These are phyloP conservation scores for Notamacropus eugenii DNA, from an alignment of 2,797 vertebrate genomes.

Conservation along the genomic window DNA sequence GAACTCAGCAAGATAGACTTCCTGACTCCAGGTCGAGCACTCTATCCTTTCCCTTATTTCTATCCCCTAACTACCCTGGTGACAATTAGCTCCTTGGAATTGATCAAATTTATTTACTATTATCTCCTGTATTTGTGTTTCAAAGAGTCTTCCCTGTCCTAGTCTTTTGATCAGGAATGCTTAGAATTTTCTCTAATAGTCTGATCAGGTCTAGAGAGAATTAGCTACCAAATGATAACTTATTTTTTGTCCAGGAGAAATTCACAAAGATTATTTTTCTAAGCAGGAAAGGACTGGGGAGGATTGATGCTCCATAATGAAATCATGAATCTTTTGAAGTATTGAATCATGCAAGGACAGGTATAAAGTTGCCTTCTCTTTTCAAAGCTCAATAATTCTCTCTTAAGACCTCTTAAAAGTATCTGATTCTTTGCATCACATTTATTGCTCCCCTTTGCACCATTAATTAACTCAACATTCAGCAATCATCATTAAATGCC, in stretches of 20 bases:
- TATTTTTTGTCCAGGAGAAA: background rate
- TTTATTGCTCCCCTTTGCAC: background rate
- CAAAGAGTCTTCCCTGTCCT: background rate
- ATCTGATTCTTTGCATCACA: background rate
- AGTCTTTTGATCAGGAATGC: background rate
- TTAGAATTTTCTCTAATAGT: background rate
- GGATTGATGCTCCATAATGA: background rate
- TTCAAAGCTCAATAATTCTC: background rate
- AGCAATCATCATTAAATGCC: background rate
- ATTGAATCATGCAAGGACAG: background rate
- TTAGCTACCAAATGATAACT: background rate
- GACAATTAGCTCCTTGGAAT: background rate
- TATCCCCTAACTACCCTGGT: background rate
- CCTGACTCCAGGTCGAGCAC: background rate
- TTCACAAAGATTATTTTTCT: background rate
- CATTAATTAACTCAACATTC: background rate
- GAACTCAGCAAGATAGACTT: background rate
- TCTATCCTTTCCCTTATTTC: background rate
- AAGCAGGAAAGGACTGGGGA: background rate
- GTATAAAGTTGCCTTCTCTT: background rate
- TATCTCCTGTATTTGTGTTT: background rate
- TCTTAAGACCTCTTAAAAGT: background rate
- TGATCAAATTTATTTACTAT: background rate
- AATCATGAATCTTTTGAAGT: background rate
- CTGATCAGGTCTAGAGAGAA: background rate